Base-by-base conservation (phyloP, 1,140 invertebrate genomes). In the Trinorchestia longiramus region DNA sequence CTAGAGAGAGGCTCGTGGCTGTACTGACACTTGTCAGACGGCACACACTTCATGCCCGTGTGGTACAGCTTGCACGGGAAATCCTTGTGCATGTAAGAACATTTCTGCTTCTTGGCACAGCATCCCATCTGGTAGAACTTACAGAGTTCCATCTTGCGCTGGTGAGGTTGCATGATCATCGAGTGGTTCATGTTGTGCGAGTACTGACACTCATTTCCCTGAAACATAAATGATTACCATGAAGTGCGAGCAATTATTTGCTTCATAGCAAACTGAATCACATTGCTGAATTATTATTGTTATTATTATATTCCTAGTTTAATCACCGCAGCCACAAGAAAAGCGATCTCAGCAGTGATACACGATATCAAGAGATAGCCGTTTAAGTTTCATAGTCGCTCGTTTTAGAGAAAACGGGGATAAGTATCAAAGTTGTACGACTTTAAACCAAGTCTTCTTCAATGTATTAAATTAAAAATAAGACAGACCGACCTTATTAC, bases 51-150 rank as follows among this genome's bases (percentile, higher is more conserved):
- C 97, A 99, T 98, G 97, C 99, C 99, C 91, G 99, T 99, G 97
- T 99, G 99, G 97, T 98, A 99, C 97, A 99, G 99, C 98, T 99
- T 99, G 97, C 99, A 99, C 62, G 99, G 99, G 97, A 99, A 99
- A 97, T 99, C 99, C 97, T 98, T 98, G 98, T 99, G 99, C 98
- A 99, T 99, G 97, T 99, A 99, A 4, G 99, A 97, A 97, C 99
- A 99, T 97, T 99, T 99, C 96, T 99, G 99, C 96, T 98, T 98
- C 98, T 99, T 99, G 19, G 98, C 98, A 97, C 99, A 99, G 97
- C 99, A 99, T 96, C 99, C 99, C 98, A 99, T 99, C 87, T 99
- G 97, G 97, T 99, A 99, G 97, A 99, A 99, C 97, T 99, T 99
- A 97, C 99, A 99, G 0, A 99, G 97, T 97, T 99, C 99, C 98